Percentiles rank a stretch among this genome's conserved stretches.
Evolutionary conservation across 2,888 invertebrate species (phyloP).

Genomic region (Rhodophaea formosa): DNA sequence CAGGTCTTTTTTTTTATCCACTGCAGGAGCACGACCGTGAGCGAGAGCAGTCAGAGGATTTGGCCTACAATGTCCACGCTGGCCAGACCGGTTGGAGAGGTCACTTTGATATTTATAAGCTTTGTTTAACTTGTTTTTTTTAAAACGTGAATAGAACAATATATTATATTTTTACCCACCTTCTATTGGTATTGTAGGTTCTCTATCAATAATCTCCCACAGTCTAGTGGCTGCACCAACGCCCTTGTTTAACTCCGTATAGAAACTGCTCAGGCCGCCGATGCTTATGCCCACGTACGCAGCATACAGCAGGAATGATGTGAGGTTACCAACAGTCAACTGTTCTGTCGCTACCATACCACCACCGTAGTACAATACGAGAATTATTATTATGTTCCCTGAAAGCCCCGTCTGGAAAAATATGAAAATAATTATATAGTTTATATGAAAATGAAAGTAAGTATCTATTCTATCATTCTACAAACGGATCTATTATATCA

Average conservation of each 20-base stretch:
- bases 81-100: too few relatives aligned
- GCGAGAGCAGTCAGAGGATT: too few relatives aligned
- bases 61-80: too few relatives aligned
- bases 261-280: conserved; percentile 94
- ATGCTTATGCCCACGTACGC: conserved; percentile 96
- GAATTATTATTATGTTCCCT: conserved; percentile 93
- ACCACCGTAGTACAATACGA: conserved; percentile 96
- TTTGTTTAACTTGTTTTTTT: too few relatives aligned
- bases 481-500: neutral
- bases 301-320: conserved; percentile 96
- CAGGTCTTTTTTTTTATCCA: too few relatives aligned
- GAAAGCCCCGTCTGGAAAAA: conserved; percentile 88
- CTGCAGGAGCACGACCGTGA: too few relatives aligned
- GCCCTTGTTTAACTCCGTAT: conserved; percentile 95
- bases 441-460: too few relatives aligned
- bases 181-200: conserved; percentile 87
- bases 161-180: conserved; percentile 76
- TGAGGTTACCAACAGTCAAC: conserved; percentile 92
- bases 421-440: conserved; percentile 16
- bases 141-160: too few relatives aligned
- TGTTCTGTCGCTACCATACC: conserved; percentile 90
- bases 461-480: too few relatives aligned
- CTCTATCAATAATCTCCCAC: conserved; percentile 93
- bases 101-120: too few relatives aligned
- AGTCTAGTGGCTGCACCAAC: conserved; percentile 94